phyloP scores from a whole-genome alignment of 1,140 invertebrate species.

The Ceratosolen solmsi region DNA sequence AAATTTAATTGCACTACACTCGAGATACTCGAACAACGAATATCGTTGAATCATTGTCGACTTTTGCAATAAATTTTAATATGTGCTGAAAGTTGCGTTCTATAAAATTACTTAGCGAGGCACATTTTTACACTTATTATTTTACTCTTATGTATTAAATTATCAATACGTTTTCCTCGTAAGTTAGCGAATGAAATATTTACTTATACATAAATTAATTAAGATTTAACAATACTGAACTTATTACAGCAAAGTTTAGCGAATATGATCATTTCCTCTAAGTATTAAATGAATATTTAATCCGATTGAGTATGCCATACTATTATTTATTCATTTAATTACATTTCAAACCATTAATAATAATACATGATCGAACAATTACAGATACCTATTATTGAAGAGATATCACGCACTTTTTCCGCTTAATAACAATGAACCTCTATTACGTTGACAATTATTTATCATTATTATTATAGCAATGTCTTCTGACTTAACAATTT shows the following conservation, averaged over 20 bases:
- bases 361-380: not conserved
- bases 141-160: too few species aligned
- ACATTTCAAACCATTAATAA: not conserved
- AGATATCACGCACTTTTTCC: not conserved
- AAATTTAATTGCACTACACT: too few species aligned
- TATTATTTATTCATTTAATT: not conserved
- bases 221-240: too few species aligned
- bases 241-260: not conserved
- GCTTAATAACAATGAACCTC: constrained; percentile 9
- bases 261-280: not conserved
- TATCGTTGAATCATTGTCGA: too few species aligned
- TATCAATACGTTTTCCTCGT: too few species aligned
- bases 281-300: not conserved
- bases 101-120: too few species aligned
- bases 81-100: too few species aligned
- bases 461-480: not conserved
- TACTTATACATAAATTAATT: too few species aligned
- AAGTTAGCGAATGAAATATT: too few species aligned
- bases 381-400: not conserved
- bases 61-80: too few species aligned
- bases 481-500: not conserved
- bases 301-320: not conserved
- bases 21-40: too few species aligned
- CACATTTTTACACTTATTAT: too few species aligned
- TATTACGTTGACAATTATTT: not conserved